Evolutionary conservation across 2,797 vertebrate species (phyloP).

Genomic region (Esox masquinongy): DNA sequence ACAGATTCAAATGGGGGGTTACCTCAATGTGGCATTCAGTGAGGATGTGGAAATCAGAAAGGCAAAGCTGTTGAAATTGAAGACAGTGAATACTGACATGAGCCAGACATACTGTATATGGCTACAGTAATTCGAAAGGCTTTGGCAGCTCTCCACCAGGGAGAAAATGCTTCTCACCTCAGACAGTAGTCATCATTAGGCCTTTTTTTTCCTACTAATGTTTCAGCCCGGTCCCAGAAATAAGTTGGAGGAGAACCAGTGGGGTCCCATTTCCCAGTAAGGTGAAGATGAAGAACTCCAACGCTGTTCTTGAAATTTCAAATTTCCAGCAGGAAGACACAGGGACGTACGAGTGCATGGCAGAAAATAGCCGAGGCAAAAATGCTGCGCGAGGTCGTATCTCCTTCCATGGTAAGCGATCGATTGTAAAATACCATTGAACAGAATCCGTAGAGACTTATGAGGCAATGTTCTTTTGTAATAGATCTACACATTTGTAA

Average conservation of each 20-base stretch:
- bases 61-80: slow-evolving; percentile 39
- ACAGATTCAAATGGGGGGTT: slow-evolving; percentile 31
- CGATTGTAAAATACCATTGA: slow-evolving; percentile 24
- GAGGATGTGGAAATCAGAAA: slow-evolving; percentile 44
- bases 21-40: slow-evolving; percentile 26
- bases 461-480: slow-evolving; percentile 18
- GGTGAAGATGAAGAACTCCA: slow-evolving; percentile 86
- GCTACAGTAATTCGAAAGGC: slow-evolving; percentile 39
- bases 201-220: slow-evolving; percentile 38
- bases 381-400: slow-evolving; percentile 88
- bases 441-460: slow-evolving; percentile 5
- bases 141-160: slow-evolving; percentile 16
- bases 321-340: slow-evolving; percentile 93
- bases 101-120: slow-evolving; percentile 39
- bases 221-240: slow-evolving; percentile 89
- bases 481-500: slow-evolving; percentile 20
- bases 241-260: slow-evolving; percentile 91
- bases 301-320: slow-evolving; percentile 88
- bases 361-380: slow-evolving; percentile 91
- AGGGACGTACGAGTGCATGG: slow-evolving; percentile 90
- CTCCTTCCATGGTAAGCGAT: slow-evolving; percentile 88
- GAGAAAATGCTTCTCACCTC: slow-evolving; percentile 41
- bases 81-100: slow-evolving; percentile 32
- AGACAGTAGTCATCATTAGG: slow-evolving; percentile 48
- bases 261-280: slow-evolving; percentile 88